A percentile compares a stretch with the other conserved stretches of the same genome.
Evolutionary conservation across 2,113 vertebrate species (phyloP).

Genomic region (Orcinus orca): DNA sequence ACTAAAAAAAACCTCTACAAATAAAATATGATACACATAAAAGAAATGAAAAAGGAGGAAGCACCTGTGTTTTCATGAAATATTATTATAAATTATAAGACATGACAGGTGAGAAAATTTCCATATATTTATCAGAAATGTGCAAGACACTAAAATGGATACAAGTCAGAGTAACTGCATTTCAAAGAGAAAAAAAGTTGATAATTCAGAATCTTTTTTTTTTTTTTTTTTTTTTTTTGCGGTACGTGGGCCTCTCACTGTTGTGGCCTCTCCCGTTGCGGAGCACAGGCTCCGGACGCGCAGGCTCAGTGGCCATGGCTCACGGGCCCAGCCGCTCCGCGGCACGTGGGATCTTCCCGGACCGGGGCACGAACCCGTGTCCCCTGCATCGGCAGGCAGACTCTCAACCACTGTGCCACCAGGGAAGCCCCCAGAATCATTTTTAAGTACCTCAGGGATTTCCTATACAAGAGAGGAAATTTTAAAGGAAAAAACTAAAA

Average conservation of each 20-base stretch:
- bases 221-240: no score
- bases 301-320: no score
- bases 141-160: not conserved
- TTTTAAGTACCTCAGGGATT: not conserved
- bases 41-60: not conserved
- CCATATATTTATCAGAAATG: not conserved
- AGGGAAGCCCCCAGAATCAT: not conserved
- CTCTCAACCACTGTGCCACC: no score
- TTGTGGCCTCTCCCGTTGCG: accelerated
- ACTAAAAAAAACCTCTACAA: not conserved
- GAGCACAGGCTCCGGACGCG: no score
- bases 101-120: not conserved
- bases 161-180: not conserved
- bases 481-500: not conserved
- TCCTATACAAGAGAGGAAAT: not conserved
- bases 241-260: no score
- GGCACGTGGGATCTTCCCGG: no score
- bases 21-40: not conserved
- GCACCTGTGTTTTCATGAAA: not conserved
- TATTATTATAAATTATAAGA: not conserved
- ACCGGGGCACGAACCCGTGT: no score
- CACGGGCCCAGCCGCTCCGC: no score
- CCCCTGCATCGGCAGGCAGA: no score
- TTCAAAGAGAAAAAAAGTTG: not conserved
- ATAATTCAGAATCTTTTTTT: not conserved